These are phyloP conservation scores for Azemiops feae DNA, from an alignment of 2,113 vertebrate genomes.

Conservation along the genomic window DNA sequence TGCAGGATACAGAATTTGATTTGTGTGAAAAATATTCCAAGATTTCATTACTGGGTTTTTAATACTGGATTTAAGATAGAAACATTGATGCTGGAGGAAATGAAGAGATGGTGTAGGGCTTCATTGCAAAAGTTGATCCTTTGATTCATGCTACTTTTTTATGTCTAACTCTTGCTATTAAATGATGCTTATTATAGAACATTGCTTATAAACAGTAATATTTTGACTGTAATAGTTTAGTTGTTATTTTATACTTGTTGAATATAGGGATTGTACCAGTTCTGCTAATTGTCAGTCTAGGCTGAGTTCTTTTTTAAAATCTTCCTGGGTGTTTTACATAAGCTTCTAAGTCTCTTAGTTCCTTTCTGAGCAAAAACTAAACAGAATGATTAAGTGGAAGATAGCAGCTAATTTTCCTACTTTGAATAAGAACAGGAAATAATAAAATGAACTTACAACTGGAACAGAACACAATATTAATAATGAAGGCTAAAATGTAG, in stretches of 20 bases:
- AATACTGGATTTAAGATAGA: background rate
- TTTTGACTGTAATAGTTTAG: background rate
- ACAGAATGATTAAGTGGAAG: constrained; percentile 9
- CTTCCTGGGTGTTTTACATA: background rate
- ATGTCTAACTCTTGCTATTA: background rate
- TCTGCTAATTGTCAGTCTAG: background rate
- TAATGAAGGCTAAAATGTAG: background rate
- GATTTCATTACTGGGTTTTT: background rate
- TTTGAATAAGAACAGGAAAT: constrained; percentile 41
- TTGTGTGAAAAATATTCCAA: background rate
- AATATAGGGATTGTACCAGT: constrained; percentile 6
- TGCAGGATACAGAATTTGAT: background rate
- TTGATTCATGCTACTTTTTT: background rate
- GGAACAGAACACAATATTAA: background rate
- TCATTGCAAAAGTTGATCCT: background rate
- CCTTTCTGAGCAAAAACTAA: constrained; percentile 37
- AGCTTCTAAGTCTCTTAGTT: background rate
- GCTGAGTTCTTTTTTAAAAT: constrained; percentile 26
- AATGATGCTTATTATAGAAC: background rate
- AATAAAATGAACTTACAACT: constrained; percentile 34
- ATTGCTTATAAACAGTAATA: background rate
- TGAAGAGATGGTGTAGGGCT: background rate
- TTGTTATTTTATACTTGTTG: background rate
- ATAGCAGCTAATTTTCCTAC: constrained; percentile 49
- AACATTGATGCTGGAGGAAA: background rate